phyloP scores from a whole-genome alignment of 1,140 invertebrate genomes.

The Drosophila micromelanica region DNA sequence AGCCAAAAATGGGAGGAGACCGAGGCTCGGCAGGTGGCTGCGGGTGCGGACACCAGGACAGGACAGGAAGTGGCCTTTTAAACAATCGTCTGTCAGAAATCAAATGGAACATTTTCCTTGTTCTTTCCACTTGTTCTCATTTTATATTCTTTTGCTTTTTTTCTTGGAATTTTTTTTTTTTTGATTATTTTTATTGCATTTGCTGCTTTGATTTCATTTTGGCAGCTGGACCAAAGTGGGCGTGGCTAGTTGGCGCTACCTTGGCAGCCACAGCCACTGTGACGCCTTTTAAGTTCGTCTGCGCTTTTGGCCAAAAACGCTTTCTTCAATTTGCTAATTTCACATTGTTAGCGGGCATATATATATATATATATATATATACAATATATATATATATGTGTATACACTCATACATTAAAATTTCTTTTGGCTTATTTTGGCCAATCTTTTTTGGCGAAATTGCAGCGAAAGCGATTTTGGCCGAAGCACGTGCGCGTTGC shows the following conservation, averaged over 20 bases:
- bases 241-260: conserved; percentile 20
- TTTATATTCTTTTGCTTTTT: conserved; percentile 22
- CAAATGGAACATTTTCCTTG: conserved; percentile 24
- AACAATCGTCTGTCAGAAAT: conserved; percentile 36
- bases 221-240: conserved; percentile 26
- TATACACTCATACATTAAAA: no score
- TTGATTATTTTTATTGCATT: conserved; percentile 52
- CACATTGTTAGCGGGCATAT: not conserved
- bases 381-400: no score
- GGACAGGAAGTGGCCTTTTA: conserved; percentile 38
- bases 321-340: not conserved
- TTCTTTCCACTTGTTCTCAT: conserved; percentile 17
- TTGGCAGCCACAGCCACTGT: conserved; percentile 29
- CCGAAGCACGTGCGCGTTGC: not conserved
- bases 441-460: conserved; percentile 8
- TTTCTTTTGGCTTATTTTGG: no score
- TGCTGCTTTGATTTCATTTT: conserved; percentile 41
- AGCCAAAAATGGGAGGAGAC: conserved; percentile 21
- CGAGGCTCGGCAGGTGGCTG: not conserved
- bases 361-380: no score
- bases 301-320: not conserved
- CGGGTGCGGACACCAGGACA: not conserved
- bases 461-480: conserved; percentile 28
- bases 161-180: not conserved
- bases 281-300: conserved; percentile 33